Base-by-base conservation (phyloP, 1,140 invertebrate genomes). In the Medauroidea extradentata region DNA sequence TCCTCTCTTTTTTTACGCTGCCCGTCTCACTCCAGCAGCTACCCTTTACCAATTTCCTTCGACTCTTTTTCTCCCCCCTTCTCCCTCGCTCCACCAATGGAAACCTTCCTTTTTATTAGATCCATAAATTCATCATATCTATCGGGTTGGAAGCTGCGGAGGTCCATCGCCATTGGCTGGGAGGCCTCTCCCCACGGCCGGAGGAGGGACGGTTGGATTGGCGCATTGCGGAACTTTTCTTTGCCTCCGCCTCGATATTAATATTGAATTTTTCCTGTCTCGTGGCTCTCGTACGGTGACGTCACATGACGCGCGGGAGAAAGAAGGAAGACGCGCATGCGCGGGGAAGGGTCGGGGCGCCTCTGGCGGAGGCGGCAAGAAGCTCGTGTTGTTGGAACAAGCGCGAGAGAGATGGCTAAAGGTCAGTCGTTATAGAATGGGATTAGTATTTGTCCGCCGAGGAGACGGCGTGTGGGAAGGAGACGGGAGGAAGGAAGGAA, bases 121-220 rank as follows among this genome's bases (percentile, higher is more conserved):
- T 78, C 75, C 76, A 78, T 79, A 79, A 78, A 78, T 79, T 75
- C 76, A 78, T 78, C 77, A 79, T 79, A 78, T 78, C 75, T 70
- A 71, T 72, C 70, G 70, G 63, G 27, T 48, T 49, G 46, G 34
- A 48, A 57, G n/a, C 39, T 50, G 27, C 56, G 54, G 29, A 60
- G 41, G 60, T 49, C 54, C 46, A 27, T 21, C 49, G 38, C 42
- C 49, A 61, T 61, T 61, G 60, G 60, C 42, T 38, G 60, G 25
- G 50, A 44, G 50, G 52, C 23, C 43, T 44, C 21, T 25, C 13
- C 50, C 27, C 46, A 39, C 25, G 2, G 1, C 11, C n/a, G 27
- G 7, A 24, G 18, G 43, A 14, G 1, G 29, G 46, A 27, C 27
- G 53, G 43, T 53, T 25, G 41, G 64, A 63, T 58, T 76, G 71